A percentile compares a stretch with the other conserved stretches of the same genome.
Evolutionary conservation across 2,113 vertebrate genomes (phyloP).

Genomic region (Pteronura brasiliensis): DNA sequence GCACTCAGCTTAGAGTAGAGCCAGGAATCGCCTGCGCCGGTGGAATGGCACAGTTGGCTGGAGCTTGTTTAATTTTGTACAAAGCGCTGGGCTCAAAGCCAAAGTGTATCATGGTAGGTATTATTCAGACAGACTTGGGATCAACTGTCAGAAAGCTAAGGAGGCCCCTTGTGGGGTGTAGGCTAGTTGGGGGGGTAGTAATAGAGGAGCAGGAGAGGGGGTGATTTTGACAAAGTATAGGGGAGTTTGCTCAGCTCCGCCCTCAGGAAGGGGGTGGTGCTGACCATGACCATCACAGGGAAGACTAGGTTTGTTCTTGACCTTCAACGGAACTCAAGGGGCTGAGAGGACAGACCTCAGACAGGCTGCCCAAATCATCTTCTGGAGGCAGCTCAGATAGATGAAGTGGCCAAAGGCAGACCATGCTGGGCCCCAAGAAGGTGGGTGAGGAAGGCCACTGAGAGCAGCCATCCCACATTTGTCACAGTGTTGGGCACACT

Average conservation of each 20-base stretch:
- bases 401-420: neutral
- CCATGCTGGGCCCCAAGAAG: neutral
- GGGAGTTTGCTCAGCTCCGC: neutral
- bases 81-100: slow-evolving; percentile 71
- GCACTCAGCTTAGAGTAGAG: neutral
- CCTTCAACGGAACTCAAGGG: neutral
- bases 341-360: neutral
- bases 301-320: neutral
- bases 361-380: neutral
- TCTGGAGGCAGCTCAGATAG: neutral
- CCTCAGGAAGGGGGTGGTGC: neutral
- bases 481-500: neutral
- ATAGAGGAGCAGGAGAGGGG: neutral
- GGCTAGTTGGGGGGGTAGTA: neutral
- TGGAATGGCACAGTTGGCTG: slow-evolving; percentile 50
- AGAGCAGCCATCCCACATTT: neutral
- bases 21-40: slow-evolving; percentile 6
- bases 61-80: slow-evolving; percentile 73
- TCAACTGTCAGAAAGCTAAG: slow-evolving; percentile 46
- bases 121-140: slow-evolving; percentile 60
- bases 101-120: slow-evolving; percentile 54
- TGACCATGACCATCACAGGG: neutral
- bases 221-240: neutral
- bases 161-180: neutral
- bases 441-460: neutral